A percentile compares a stretch with the other conserved stretches of the same genome.
These are phyloP conservation scores for Thalpophila matura DNA, from an alignment of 2,888 invertebrate genomes.

Conservation along the genomic window DNA sequence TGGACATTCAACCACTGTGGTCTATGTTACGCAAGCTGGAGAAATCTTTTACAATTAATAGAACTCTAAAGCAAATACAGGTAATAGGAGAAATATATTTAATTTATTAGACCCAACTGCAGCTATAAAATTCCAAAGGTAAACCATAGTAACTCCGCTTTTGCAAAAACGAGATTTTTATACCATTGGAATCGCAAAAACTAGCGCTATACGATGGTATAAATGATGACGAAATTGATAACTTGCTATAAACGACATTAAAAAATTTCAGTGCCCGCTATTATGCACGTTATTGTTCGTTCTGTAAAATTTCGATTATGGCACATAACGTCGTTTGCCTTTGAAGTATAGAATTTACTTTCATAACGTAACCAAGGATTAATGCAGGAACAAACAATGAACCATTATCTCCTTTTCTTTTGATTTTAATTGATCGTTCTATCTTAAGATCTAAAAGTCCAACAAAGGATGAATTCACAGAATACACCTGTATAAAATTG, in stretches of 20 bases:
- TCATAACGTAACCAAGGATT: background rate
- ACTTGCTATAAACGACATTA: no score
- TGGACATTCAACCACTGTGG: conserved; percentile 50
- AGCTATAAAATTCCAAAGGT: no score
- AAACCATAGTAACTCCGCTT: no score
- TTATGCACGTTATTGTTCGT: no score
- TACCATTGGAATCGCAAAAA: no score
- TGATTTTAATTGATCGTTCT: conserved; percentile 20
- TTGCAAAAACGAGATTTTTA: no score
- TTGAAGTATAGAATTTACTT: no score
- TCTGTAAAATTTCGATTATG: no score
- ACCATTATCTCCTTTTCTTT: conserved; percentile 16
- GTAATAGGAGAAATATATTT: background rate
- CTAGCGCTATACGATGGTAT: no score
- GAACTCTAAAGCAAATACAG: conserved; percentile 8
- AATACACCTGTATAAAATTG: conserved; percentile 21
- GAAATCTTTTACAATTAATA: conserved; percentile 50
- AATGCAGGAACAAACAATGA: conserved; percentile 8
- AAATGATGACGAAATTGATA: no score
- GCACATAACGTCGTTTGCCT: no score
- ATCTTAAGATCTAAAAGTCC: conserved; percentile 14
- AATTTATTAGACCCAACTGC: background rate
- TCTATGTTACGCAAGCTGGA: conserved; percentile 57
- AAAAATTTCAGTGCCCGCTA: no score
- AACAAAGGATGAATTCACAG: conserved; percentile 37